Evolutionary conservation across 2,113 vertebrate species (phyloP).

Genomic region (Myocastor coypus): DNA sequence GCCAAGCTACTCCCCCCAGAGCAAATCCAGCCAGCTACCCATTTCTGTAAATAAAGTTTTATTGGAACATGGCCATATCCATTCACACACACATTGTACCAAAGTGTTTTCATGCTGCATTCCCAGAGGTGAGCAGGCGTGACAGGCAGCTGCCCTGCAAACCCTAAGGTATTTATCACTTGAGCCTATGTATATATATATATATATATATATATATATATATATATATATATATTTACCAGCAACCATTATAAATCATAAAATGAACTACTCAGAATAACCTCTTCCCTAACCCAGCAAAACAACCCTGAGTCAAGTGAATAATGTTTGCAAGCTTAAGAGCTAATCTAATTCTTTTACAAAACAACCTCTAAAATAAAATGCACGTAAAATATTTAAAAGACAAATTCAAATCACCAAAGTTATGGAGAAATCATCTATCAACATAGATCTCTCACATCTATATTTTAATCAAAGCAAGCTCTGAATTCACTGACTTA

Average conservation of each 20-base stretch:
- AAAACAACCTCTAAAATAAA: constrained; percentile 43
- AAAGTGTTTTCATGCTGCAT: neutral
- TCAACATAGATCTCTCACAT: neutral
- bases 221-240: neutral
- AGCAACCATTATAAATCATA: constrained; percentile 6
- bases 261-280: constrained; percentile 48
- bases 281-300: neutral
- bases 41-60: constrained; percentile 60
- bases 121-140: neutral
- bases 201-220: too few relatives aligned
- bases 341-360: neutral
- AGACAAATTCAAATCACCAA: constrained; percentile 37
- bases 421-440: neutral
- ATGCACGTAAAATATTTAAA: constrained; percentile 40
- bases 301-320: neutral
- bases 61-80: neutral
- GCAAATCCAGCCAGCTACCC: constrained; percentile 17
- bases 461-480: neutral
- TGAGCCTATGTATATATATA: neutral
- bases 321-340: neutral
- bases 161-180: constrained; percentile 43
- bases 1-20: neutral
- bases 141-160: neutral
- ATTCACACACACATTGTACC: neutral
- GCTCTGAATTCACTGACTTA: constrained; percentile 40